Conservation (phyloP, 2,113 vertebrate genomes). For the Carassius auratus region DNA sequence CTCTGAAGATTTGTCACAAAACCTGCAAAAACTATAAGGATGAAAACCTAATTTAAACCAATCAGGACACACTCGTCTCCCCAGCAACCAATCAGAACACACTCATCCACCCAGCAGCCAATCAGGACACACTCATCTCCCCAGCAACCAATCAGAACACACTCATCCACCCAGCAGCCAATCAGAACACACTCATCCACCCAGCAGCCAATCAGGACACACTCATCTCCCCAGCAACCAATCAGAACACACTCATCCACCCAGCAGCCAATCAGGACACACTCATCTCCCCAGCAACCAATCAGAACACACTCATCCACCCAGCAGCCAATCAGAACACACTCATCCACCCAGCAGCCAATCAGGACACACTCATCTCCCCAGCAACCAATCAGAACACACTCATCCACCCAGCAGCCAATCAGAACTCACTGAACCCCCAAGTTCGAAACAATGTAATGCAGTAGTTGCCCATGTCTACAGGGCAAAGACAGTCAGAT, state of each 20-base stretch:
- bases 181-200: too few relatives aligned
- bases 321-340: background rate
- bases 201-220: too few relatives aligned
- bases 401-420: background rate
- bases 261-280: too few relatives aligned
- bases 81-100: too few relatives aligned
- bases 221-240: constrained; percentile 38
- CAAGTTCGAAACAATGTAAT: background rate
- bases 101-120: too few relatives aligned
- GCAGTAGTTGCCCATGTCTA: background rate
- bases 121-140: too few relatives aligned
- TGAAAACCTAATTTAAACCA: background rate
- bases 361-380: too few relatives aligned
- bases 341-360: too few relatives aligned
- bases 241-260: too few relatives aligned
- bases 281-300: constrained; percentile 49
- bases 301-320: too few relatives aligned
- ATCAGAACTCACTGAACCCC: background rate
- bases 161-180: background rate
- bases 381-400: too few relatives aligned
- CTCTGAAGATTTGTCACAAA: constrained; percentile 15
- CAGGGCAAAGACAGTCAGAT: background rate
- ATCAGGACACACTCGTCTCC: too few relatives aligned
- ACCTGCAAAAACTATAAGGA: constrained; percentile 53
- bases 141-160: background rate